phyloP scores from a whole-genome alignment of 2,888 invertebrate species.

The Oxycera nigricornis region DNA sequence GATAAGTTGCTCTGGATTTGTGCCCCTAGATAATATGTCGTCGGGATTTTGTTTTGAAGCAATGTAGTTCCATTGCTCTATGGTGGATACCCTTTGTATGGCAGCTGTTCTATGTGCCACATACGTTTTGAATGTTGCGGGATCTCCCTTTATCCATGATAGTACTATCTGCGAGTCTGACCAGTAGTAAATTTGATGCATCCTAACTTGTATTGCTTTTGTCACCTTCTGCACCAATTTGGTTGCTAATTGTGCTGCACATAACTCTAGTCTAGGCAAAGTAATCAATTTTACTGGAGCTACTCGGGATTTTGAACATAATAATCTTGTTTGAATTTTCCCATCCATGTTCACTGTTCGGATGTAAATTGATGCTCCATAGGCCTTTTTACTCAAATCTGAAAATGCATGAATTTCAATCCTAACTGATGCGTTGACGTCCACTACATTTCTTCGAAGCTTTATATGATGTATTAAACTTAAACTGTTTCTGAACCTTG shows the following conservation, averaged over 20 bases:
- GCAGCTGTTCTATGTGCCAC: neutral
- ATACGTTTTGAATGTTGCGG: neutral
- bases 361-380: constrained; percentile 37
- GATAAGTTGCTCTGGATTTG: neutral
- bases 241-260: constrained; percentile 50
- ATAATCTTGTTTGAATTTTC: neutral
- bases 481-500: constrained; percentile 11
- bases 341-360: neutral
- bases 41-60: neutral
- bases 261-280: constrained; percentile 52
- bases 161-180: constrained; percentile 49
- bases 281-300: constrained; percentile 43
- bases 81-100: neutral
- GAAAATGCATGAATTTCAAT: constrained; percentile 42
- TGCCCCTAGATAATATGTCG: neutral
- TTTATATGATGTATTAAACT: constrained; percentile 4
- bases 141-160: constrained; percentile 47
- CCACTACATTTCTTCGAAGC: constrained; percentile 40
- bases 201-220: constrained; percentile 20
- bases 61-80: neutral
- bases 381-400: constrained; percentile 41
- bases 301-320: constrained; percentile 41
- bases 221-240: constrained; percentile 45
- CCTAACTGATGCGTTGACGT: neutral
- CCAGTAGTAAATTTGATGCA: constrained; percentile 46